Base-by-base conservation (phyloP, 2,113 vertebrate genomes). In the Muntiacus muntjak region DNA sequence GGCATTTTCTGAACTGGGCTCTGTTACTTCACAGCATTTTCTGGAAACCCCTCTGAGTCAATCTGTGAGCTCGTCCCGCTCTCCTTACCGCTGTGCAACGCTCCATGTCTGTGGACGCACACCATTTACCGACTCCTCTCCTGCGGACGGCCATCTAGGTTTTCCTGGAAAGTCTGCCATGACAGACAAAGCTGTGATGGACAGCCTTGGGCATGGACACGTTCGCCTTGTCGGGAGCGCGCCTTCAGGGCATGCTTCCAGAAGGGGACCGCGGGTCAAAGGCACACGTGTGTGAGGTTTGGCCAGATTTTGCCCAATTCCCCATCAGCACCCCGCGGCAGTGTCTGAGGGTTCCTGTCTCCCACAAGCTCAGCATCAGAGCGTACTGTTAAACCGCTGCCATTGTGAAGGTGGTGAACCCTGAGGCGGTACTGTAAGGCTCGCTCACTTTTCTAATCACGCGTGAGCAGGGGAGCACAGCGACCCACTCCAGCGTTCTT, bases 61-160 rank as follows among this genome's bases (percentile, higher is more conserved):
- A 5, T 60, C 26, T 40, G 50, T 23, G 87, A 78, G 33, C 62
- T 33, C 14, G 5, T 45, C 33, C 26, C 26, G 3, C 25, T 87
- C 60, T 36, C 13, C 28, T 50, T 4, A 15, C 6, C 19, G 40
- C 8, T 0, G 2, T 14, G 17, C 28, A 10, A 0, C 1, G 1
- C 28, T 43, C 7, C 23, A 2, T 7, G 19, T 3, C 26, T 28
- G 6, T 1, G 17, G 55, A 16, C 12, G 2, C 13, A 25, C 17
- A 26, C 2, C 15, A 57, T 21, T 26, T n/a, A 5, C 9, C 13
- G 25, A 5, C 12, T 21, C 1, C 21, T 8, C 47, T 57, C 60
- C 60, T 7, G 8, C 0, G 81, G 6, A 40, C 3, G 0, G 23
- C 15, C 62, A 23, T 47, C 82, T 23, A 58, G 19, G 10, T 52